These are phyloP conservation scores for Oscheius sp. DNA, from an alignment of 2,888 invertebrate genomes.

Conservation along the genomic window DNA sequence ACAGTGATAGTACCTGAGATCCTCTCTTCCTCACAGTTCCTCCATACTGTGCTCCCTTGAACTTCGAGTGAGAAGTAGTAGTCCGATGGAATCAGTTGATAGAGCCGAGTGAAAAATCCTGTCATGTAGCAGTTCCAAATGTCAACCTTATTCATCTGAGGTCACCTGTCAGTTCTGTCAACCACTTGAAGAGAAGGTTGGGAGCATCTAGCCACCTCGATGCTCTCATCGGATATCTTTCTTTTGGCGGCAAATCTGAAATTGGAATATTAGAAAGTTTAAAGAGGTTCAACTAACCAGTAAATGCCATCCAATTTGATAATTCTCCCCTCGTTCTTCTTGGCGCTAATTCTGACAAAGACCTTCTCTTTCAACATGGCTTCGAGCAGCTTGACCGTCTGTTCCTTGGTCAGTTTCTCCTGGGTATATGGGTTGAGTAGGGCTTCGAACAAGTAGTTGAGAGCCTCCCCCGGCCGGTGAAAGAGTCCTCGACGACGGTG, in stretches of 20 bases:
- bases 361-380: background rate
- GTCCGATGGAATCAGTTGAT: background rate
- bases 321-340: background rate
- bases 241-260: background rate
- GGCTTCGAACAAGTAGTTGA: conserved; percentile 24
- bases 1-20: background rate
- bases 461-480: conserved; percentile 36
- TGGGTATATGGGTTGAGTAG: conserved; percentile 21
- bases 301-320: conserved; percentile 9
- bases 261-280: too few species aligned
- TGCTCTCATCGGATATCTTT: background rate
- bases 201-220: background rate
- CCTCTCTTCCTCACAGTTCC: background rate
- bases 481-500: conserved; percentile 31
- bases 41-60: background rate
- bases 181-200: background rate
- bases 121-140: conserved; percentile 13
- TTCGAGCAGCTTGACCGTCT: conserved; percentile 3
- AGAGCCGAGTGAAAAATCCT: background rate
- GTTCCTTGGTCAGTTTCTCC: conserved; percentile 12
- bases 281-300: too few species aligned
- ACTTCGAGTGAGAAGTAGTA: background rate
- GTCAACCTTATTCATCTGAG: conserved; percentile 7
- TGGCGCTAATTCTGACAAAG: background rate
- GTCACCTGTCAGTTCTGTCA: background rate